Evolutionary conservation across 2,797 vertebrate species (phyloP), one percentile per base, ranked within the genome.

Genomic region (Sebastes diaconus): DNA sequence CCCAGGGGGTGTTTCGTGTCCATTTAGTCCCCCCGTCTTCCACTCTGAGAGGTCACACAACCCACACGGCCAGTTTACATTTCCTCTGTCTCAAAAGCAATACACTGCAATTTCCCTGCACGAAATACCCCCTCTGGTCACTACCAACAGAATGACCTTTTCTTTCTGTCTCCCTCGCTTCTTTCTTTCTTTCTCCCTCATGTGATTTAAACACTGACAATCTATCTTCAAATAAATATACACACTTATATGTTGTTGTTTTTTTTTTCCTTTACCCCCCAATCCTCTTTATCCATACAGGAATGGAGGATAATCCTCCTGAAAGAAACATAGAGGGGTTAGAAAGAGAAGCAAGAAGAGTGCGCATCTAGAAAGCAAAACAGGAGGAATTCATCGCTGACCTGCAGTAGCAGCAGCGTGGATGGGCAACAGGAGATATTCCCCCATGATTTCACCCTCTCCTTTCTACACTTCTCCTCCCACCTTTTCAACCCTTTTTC

Each of bases 41-140:
- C 90, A 93, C 76, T 75, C 57, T 6, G 55, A 94, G 95, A 95
- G 95, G 95, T 95, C 95, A 94, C 88, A 85, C 92, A 92, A 54
- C 94, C 92, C 94, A 90, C 90, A 92, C 83, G 84, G 88, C 94
- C 94, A 90, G 94, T 95, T 94, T 95, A 95, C 93, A 94, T 93
- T 96, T 95, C 92, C 93, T 92, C 92, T 92, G 93, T 94, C 95
- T 94, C 94, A 94, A 95, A 95, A 94, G 93, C 93, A 94, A 95
- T 94, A 93, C 91, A 72, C 90, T 90, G 92, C 94, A 95, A 96
- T 95, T 95, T 95, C 94, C 92, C 90, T 90, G 89, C 92, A 87
- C 79, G 67, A 92, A 95, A 95, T 89, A 93, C 87, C 93, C 94
- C 95, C 95, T 94, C 95, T 95, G 95, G 95, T 96, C 95, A 95